Base-by-base conservation (phyloP, 1,140 invertebrate genomes). In the Musca domestica region DNA sequence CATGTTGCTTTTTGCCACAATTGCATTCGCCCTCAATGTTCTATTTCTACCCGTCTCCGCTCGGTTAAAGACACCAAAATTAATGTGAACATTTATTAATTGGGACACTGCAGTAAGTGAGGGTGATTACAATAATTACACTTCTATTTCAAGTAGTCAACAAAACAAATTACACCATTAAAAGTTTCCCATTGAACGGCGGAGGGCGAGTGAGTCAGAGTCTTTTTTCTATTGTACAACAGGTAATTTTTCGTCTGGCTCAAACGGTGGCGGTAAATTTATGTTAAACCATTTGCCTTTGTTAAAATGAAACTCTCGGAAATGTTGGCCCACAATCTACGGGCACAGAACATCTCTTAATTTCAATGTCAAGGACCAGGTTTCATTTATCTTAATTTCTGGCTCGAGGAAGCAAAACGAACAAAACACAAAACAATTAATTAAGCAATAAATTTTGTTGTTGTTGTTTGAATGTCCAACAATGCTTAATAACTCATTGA, bases 121-220 rank as follows among this genome's bases (percentile, higher is more conserved):
- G 56, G 56, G 30, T 61, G 30, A 61, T 41, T 61, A 61, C 56
- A 34, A 61, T 61, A 61, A 61, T 61, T 61, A 61, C 56, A 61
- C 15, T 30, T 61, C 34, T 20, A 61, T 41, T 61, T 34, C 27
- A 61, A 61, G 19, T 61, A 34, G 56, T 61, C 34, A 17, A 61
- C 3, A 15, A 61, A 61, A 61, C 56, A 61, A 61, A 61, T 61
- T 61, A 61, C 56, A 34, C 19, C 27, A 61, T 61, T 61, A 61
- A 61, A 61, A 61, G 56, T 61, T 61, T 61, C n/a, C 2, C 34
- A 30, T 61, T 22, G 27, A 41, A 41, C 34, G 12, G 34, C 34
- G 5, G 10, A 12, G 12, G n/a, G n/a, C n/a, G n/a, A n/a, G n/a
- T n/a, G n/a, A n/a, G 10, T 10, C 34, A 10, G 2, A 41, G 2